A percentile compares a stretch with the other conserved stretches of the same genome.
Conservation (phyloP, 2,888 invertebrate genomes). For the Leptinotarsa tumamoca region DNA sequence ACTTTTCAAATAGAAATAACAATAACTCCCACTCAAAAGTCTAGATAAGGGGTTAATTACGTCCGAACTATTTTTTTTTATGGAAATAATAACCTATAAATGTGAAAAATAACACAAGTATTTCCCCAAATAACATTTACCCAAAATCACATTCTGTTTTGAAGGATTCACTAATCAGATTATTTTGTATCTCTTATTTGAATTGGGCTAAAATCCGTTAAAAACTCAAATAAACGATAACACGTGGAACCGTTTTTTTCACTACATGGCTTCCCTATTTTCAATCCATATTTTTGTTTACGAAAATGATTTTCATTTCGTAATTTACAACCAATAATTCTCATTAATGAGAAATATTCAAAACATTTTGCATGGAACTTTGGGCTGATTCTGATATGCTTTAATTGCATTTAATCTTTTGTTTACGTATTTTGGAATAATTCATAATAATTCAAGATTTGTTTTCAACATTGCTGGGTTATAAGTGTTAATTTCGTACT, state of each 20-base stretch:
- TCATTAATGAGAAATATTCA: slow-evolving; percentile 10
- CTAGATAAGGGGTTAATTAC: too few relatives aligned
- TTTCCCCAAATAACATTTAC: too few relatives aligned
- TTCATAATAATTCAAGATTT: background rate
- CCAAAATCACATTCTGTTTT: too few relatives aligned
- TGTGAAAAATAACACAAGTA: too few relatives aligned
- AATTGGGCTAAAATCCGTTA: background rate
- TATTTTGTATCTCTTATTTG: too few relatives aligned
- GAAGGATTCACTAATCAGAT: too few relatives aligned
- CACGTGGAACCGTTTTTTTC: background rate
- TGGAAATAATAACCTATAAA: too few relatives aligned
- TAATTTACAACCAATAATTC: background rate
- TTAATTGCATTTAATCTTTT: background rate
- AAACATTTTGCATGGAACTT: slow-evolving; percentile 8
- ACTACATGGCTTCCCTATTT: background rate
- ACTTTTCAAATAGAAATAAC: too few relatives aligned
- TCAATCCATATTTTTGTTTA: background rate
- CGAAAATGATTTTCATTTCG: background rate
- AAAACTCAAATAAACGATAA: background rate
- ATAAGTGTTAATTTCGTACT: too few relatives aligned
- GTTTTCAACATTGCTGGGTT: too few relatives aligned
- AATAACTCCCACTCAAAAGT: too few relatives aligned
- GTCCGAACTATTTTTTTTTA: too few relatives aligned
- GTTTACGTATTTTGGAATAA: background rate
- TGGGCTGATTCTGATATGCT: slow-evolving; percentile 14